These are phyloP conservation scores for Agapornis canus DNA, from an alignment of 2,797 vertebrate species.

Conservation along the genomic window DNA sequence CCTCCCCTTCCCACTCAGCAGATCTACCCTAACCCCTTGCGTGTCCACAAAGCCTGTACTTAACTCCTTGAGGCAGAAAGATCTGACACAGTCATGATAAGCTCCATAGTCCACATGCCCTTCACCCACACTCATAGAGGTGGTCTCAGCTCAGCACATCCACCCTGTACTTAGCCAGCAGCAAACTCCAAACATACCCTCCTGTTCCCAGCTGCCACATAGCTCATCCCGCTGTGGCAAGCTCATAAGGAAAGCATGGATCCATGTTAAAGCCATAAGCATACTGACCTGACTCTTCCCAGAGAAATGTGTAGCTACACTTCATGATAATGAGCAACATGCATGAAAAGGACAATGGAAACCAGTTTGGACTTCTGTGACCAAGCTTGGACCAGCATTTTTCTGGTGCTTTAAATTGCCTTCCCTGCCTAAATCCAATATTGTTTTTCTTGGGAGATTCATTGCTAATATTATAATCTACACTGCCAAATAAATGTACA, in stretches of 20 bases:
- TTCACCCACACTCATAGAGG: neutral
- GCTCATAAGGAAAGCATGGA: rapidly evolving
- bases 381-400: neutral
- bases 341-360: neutral
- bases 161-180: neutral
- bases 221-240: neutral
- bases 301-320: neutral
- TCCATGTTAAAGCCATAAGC: neutral
- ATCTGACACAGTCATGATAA: neutral
- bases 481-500: neutral
- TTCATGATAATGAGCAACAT: neutral
- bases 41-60: neutral
- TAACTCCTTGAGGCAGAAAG: neutral
- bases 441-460: neutral
- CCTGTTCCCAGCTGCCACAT: neutral
- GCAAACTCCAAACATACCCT: neutral
- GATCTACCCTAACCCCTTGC: neutral
- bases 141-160: neutral
- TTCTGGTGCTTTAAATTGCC: neutral
- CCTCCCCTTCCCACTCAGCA: neutral
- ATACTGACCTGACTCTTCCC: neutral
- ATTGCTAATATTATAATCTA: slow-evolving; percentile 27
- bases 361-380: neutral
- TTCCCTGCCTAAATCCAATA: neutral
- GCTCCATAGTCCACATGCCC: neutral